Conservation (phyloP, 2,888 invertebrate genomes). For the Tetragonula carbonaria region DNA sequence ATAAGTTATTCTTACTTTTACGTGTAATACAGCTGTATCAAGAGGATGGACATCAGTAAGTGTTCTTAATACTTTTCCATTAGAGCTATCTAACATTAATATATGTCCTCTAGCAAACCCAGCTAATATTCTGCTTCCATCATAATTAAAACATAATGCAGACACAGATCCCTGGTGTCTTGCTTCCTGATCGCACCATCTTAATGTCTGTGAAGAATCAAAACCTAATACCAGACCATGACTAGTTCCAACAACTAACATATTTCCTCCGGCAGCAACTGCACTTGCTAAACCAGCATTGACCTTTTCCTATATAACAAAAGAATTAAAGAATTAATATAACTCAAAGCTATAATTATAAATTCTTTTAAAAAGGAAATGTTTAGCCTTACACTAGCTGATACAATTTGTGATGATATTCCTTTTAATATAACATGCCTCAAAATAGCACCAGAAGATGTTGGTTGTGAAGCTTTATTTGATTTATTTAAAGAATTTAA, state of each 20-base stretch:
- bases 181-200: conserved; percentile 93
- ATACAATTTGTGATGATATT: conserved; percentile 94
- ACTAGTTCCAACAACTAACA: conserved; percentile 96
- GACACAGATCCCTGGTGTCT: conserved; percentile 91
- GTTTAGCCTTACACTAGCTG: conserved; percentile 89
- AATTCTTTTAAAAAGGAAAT: conserved; percentile 1
- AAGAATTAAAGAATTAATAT: not conserved
- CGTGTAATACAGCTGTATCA: conserved; percentile 92
- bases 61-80: conserved; percentile 91
- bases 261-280: conserved; percentile 90
- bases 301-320: conserved; percentile 89
- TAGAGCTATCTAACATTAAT: conserved; percentile 94
- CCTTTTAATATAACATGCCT: conserved; percentile 93
- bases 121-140: conserved; percentile 93
- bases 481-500: conserved; percentile 81
- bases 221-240: conserved; percentile 96
- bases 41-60: conserved; percentile 93
- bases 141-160: conserved; percentile 93
- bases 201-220: conserved; percentile 93
- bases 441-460: conserved; percentile 87
- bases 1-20: conserved; percentile 84
- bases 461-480: conserved; percentile 79
- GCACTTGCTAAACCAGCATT: conserved; percentile 95
- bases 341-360: conserved; percentile 3
- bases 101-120: conserved; percentile 93